Evolutionary conservation across 2,113 vertebrate genomes (phyloP).

Genomic region (Dromaius novaehollandiae): DNA sequence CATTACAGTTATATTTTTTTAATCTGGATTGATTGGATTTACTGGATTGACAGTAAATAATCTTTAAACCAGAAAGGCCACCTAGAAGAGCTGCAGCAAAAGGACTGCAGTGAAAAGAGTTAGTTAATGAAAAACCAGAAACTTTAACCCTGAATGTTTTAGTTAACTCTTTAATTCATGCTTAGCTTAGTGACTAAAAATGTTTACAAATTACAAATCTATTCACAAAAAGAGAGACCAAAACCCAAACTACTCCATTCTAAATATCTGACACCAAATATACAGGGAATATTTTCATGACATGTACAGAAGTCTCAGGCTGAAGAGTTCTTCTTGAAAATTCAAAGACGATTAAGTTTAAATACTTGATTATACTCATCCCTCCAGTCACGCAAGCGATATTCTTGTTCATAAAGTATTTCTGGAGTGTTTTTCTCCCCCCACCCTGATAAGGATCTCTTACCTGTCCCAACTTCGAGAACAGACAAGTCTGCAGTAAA

Average conservation of each 20-base stretch:
- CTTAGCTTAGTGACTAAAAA: neutral
- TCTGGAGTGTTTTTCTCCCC: neutral
- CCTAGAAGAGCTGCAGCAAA: neutral
- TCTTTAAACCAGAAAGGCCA: neutral
- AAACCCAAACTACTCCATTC: neutral
- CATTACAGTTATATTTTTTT: neutral
- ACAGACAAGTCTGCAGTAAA: neutral
- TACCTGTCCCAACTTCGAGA: neutral
- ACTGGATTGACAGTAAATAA: neutral
- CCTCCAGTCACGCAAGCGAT: neutral
- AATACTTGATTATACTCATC: neutral
- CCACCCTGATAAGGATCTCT: neutral
- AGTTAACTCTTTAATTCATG: neutral
- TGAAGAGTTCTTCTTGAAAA: neutral
- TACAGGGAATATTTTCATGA: neutral
- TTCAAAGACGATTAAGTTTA: neutral
- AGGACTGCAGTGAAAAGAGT: neutral
- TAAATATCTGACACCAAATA: neutral
- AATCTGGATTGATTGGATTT: neutral
- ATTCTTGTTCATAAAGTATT: neutral
- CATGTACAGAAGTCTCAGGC: neutral
- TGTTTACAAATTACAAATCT: neutral
- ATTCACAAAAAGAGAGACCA: neutral
- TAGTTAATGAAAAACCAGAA: neutral
- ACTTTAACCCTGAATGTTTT: neutral